These are phyloP conservation scores for Rhizomys pruinosus DNA, from an alignment of 2,113 vertebrate genomes.

Conservation along the genomic window DNA sequence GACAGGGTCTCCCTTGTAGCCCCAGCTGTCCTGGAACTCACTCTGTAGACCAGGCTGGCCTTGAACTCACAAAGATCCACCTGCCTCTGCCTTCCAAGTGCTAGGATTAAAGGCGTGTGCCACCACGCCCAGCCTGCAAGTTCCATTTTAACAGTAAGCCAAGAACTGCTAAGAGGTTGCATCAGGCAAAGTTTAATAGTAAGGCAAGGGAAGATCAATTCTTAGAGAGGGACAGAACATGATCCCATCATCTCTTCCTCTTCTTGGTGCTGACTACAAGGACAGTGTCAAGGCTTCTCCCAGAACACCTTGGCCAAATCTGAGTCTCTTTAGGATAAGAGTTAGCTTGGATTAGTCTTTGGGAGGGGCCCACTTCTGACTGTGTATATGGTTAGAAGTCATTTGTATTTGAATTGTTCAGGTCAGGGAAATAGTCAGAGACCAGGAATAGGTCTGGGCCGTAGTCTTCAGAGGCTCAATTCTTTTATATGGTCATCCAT, in stretches of 20 bases:
- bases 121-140: too few species aligned
- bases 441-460: slow-evolving; percentile 89
- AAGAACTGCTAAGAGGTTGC: not conserved
- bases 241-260: too few species aligned
- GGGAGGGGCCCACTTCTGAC: slow-evolving; percentile 78
- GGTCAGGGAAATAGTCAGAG: slow-evolving; percentile 87
- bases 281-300: not conserved
- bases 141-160: not conserved
- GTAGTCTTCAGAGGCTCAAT: slow-evolving; percentile 86
- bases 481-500: slow-evolving; percentile 83
- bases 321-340: not conserved
- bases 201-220: not conserved
- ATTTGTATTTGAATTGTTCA: slow-evolving; percentile 90
- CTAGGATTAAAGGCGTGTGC: too few species aligned
- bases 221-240: not conserved
- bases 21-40: too few species aligned
- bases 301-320: not conserved
- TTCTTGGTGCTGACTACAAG: not conserved
- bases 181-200: not conserved
- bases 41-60: too few species aligned
- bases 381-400: slow-evolving; percentile 89
- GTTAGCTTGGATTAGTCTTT: slow-evolving; percentile 64
- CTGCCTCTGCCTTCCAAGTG: too few species aligned
- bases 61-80: too few species aligned
- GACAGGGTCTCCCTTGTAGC: too few species aligned